phyloP scores from a whole-genome alignment of 2,888 invertebrate genomes.

The Drosophila mimetica region DNA sequence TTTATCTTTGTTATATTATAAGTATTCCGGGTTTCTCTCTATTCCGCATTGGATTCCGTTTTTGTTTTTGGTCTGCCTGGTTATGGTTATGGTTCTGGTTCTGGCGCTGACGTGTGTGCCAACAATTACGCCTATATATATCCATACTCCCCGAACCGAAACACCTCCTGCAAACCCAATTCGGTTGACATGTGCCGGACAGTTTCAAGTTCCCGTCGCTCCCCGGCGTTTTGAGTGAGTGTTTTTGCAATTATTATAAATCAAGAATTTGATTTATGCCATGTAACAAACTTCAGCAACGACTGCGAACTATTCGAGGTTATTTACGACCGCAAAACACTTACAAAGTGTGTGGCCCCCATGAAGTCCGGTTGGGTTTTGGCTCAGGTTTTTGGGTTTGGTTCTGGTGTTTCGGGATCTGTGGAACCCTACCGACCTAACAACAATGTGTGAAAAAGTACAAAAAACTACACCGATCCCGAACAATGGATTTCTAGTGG shows the following conservation, averaged over 20 bases:
- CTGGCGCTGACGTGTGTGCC: slow-evolving; percentile 62
- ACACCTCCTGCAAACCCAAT: slow-evolving; percentile 15
- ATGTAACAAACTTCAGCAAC: slow-evolving; percentile 66
- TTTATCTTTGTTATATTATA: no score
- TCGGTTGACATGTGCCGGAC: slow-evolving; percentile 66
- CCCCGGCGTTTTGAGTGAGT: slow-evolving; percentile 42
- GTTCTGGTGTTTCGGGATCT: slow-evolving; percentile 7
- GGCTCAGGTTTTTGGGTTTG: background rate
- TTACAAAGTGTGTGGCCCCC: slow-evolving; percentile 58
- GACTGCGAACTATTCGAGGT: slow-evolving; percentile 52
- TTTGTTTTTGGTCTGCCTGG: slow-evolving; percentile 9
- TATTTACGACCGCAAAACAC: slow-evolving; percentile 67
- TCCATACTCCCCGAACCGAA: slow-evolving; percentile 1
- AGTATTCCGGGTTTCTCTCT: background rate
- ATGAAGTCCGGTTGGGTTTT: slow-evolving; percentile 23
- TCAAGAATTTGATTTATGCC: slow-evolving; percentile 74
- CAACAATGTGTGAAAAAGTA: slow-evolving; percentile 44
- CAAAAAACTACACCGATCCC: slow-evolving; percentile 13
- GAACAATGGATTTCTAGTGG: slow-evolving; percentile 35
- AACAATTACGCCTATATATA: slow-evolving; percentile 47
- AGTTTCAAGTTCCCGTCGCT: slow-evolving; percentile 43
- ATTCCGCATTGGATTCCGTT: background rate
- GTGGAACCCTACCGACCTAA: slow-evolving; percentile 17
- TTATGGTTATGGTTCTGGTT: no score
- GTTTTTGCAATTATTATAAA: slow-evolving; percentile 74